Evolutionary conservation across 2,113 vertebrate genomes (phyloP).

Genomic region (Rallus limicola): DNA sequence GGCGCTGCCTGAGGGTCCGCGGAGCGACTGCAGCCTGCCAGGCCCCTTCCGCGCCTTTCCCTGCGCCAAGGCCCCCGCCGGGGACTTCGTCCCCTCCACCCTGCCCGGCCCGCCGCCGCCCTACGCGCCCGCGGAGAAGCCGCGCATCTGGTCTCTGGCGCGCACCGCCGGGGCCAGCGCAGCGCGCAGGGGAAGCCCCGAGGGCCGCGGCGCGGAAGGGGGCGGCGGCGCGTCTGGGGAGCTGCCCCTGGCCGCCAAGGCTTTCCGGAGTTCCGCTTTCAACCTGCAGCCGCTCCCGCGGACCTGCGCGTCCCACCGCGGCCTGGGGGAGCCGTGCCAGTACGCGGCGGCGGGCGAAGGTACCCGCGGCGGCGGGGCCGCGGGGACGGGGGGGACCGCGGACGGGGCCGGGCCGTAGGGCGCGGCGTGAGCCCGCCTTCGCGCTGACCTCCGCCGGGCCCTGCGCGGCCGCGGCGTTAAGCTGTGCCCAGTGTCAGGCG

Average conservation of each 20-base stretch:
- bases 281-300: conserved; percentile 81
- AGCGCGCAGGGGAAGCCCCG: conserved; percentile 11
- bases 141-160: conserved; percentile 93
- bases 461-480: neutral
- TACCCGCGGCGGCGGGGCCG: conserved; percentile 67
- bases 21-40: conserved; percentile 77
- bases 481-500: neutral
- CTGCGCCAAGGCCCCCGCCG: conserved; percentile 66
- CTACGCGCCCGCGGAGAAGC: conserved; percentile 83
- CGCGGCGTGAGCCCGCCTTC: neutral
- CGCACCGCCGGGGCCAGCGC: conserved; percentile 83
- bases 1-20: conserved; percentile 62
- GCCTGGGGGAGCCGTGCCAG: conserved; percentile 82
- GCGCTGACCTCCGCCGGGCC: neutral
- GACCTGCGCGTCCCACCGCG: conserved; percentile 81
- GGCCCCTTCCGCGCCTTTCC: conserved; percentile 78
- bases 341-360: conserved; percentile 86
- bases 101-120: conserved; percentile 28
- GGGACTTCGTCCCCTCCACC: neutral
- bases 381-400: neutral
- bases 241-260: conserved; percentile 74
- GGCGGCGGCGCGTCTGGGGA: conserved; percentile 62
- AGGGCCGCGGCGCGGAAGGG: neutral
- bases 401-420: neutral
- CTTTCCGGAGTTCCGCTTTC: conserved; percentile 78